Conservation (phyloP, 2,888 invertebrate species). For the Tinea semifulvella region DNA sequence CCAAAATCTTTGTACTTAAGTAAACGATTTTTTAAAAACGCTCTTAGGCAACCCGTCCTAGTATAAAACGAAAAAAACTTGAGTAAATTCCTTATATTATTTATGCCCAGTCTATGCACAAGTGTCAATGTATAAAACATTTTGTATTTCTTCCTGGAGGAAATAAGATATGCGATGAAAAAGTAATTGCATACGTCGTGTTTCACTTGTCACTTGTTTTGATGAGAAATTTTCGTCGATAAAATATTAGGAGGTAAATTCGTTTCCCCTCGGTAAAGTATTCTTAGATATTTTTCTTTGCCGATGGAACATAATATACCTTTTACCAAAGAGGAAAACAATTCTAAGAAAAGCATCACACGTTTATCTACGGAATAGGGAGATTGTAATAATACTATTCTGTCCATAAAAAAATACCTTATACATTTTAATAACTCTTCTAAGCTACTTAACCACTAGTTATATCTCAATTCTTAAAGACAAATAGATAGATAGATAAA, state of each 20-base stretch:
- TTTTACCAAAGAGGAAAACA: neutral
- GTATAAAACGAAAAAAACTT: too few species aligned
- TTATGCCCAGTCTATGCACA: neutral
- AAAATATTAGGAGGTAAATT: slow-evolving; percentile 23
- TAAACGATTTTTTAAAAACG: too few species aligned
- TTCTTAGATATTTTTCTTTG: slow-evolving; percentile 3
- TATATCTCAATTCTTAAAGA: too few species aligned
- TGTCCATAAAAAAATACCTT: too few species aligned
- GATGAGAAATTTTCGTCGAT: slow-evolving; percentile 32
- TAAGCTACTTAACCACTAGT: too few species aligned
- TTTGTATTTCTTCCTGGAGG: slow-evolving; percentile 30
- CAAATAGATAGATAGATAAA: too few species aligned
- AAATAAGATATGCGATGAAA: slow-evolving; percentile 40
- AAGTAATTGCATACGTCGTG: slow-evolving; percentile 42
- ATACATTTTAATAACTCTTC: too few species aligned
- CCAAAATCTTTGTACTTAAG: too few species aligned
- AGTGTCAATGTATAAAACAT: neutral
- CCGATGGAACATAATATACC: neutral
- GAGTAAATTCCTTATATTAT: too few species aligned
- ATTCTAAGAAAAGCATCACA: neutral
- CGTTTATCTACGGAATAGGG: too few species aligned
- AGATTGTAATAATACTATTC: too few species aligned
- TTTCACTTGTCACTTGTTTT: slow-evolving; percentile 38
- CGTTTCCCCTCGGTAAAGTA: slow-evolving; percentile 9
- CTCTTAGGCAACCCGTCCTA: too few species aligned